phyloP scores from a whole-genome alignment of 2,888 invertebrate species.

The Nomada lathburiana region DNA sequence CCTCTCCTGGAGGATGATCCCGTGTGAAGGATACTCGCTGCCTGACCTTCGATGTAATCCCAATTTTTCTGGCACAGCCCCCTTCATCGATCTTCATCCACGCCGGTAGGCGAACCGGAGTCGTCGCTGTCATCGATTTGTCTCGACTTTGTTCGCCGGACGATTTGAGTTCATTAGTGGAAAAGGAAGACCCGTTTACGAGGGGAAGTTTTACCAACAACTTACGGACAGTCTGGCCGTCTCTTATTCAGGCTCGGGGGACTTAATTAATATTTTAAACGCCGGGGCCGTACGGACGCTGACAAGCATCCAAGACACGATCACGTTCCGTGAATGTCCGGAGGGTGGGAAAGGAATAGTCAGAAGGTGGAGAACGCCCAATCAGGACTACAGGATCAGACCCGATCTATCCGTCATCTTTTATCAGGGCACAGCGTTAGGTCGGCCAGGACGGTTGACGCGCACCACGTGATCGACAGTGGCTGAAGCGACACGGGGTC shows the following conservation, averaged over 20 bases:
- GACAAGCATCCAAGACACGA: no score
- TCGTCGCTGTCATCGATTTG: conserved; percentile 39
- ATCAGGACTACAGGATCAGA: no score
- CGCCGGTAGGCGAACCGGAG: conserved; percentile 6
- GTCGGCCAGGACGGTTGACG: conserved; percentile 12
- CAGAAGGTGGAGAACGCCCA: no score
- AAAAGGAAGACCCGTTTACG: background rate
- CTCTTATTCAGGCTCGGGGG: no score
- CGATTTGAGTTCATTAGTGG: conserved; percentile 4
- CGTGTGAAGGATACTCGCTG: conserved; percentile 41
- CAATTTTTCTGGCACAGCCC: conserved; percentile 35
- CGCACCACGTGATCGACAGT: conserved; percentile 72
- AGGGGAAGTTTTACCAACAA: background rate
- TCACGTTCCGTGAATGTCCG: no score
- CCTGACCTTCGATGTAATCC: conserved; percentile 56
- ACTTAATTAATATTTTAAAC: no score
- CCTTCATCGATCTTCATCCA: conserved; percentile 50
- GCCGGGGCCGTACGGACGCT: no score
- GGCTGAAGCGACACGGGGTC: conserved; percentile 75
- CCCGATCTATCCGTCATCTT: no score
- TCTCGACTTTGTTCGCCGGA: conserved; percentile 42
- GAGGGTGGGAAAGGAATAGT: no score
- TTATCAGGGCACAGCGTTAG: no score
- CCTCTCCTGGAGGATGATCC: conserved; percentile 21
- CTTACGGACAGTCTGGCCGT: no score